Conservation (phyloP, 2,797 vertebrate genomes). For the Orientallactaga sibirica region DNA sequence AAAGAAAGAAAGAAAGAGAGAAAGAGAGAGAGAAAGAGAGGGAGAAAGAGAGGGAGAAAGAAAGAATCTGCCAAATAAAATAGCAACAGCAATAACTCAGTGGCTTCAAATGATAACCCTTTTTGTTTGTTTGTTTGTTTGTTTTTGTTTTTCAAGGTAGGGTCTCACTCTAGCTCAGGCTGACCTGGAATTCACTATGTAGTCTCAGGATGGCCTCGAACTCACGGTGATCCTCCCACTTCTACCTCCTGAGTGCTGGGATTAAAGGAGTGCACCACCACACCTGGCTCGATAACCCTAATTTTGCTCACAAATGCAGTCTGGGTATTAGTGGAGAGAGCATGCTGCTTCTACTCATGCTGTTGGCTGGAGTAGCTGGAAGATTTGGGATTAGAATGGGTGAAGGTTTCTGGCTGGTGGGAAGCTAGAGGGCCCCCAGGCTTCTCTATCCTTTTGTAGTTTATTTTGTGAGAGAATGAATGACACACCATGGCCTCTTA, state of each 20-base stretch:
- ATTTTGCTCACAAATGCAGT: not conserved
- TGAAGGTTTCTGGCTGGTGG: not conserved
- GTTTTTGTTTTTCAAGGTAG: too few relatives aligned
- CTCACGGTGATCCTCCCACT: too few relatives aligned
- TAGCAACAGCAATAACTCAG: not conserved
- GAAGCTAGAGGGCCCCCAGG: not conserved
- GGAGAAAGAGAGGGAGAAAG: not conserved
- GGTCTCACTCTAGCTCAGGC: too few relatives aligned
- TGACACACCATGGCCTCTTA: too few relatives aligned
- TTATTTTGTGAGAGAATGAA: too few relatives aligned
- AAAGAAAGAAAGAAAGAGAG: not conserved
- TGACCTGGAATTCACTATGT: too few relatives aligned
- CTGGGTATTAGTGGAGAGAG: not conserved
- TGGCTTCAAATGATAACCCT: not conserved
- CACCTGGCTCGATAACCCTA: not conserved
- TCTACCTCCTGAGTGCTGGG: too few relatives aligned
- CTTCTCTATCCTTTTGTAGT: too few relatives aligned
- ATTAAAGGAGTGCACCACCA: too few relatives aligned
- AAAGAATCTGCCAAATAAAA: not conserved
- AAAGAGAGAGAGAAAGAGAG: too few relatives aligned
- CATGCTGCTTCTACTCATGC: not conserved
- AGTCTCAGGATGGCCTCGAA: too few relatives aligned
- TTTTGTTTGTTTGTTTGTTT: too few relatives aligned
- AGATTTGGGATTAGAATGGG: not conserved
- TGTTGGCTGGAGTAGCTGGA: not conserved